These are phyloP conservation scores for Pegoplata infirma DNA, from an alignment of 2,888 invertebrate species.

Conservation along the genomic window DNA sequence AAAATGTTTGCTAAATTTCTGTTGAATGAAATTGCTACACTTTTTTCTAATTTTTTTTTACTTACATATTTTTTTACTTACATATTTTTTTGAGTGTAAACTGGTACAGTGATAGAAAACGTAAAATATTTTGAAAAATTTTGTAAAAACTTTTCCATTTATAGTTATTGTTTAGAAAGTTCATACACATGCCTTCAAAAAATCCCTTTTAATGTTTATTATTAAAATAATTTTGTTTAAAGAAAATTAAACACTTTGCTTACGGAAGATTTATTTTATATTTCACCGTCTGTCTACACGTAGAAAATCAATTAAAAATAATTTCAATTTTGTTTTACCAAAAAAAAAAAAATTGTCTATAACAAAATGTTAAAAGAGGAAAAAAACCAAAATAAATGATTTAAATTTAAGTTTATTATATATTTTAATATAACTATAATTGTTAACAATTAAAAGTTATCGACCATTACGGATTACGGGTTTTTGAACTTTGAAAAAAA, in stretches of 20 bases:
- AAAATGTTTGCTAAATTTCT: too few species aligned
- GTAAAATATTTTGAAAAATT: too few species aligned
- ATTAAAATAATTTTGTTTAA: neutral
- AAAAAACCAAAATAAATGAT: conserved; percentile 4
- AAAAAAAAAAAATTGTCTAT: too few species aligned
- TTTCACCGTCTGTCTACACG: conserved; percentile 56
- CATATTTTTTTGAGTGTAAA: too few species aligned
- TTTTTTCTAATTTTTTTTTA: too few species aligned
- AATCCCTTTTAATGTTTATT: neutral
- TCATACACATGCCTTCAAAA: neutral
- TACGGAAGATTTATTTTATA: neutral
- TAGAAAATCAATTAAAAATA: conserved; percentile 69
- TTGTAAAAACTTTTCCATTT: neutral
- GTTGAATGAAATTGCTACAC: too few species aligned
- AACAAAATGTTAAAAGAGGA: neutral
- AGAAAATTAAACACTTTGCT: neutral
- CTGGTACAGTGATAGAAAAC: too few species aligned
- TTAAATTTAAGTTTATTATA: conserved; percentile 15
- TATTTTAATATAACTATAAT: conserved; percentile 15
- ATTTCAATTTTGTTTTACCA: conserved; percentile 51
- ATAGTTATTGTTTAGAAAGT: conserved; percentile 3
- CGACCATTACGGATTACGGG: conserved; percentile 20
- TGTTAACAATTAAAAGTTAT: conserved; percentile 31
- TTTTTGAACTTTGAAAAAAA: neutral
- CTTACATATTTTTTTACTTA: too few species aligned